phyloP scores from a whole-genome alignment of 2,113 vertebrate species.

The Sus scrofa region T2T-Sscrofa CM000812.6:236465001-236465500 shows the following conservation, averaged over 20 bases:
- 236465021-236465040: background rate
- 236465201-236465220: background rate
- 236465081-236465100: background rate
- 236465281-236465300: background rate
- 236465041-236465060: background rate
- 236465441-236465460: constrained; percentile 37
- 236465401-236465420: constrained; percentile 41
- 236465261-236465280: background rate
- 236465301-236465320: background rate
- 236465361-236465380: constrained; percentile 41
- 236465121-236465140: background rate
- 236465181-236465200: background rate
- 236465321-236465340: background rate
- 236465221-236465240: constrained; percentile 25
- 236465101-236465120: background rate
- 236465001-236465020: background rate
- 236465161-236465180: constrained; percentile 10
- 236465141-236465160: background rate
- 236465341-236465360: constrained; percentile 6
- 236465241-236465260: background rate
- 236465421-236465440: constrained; percentile 44
- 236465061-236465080: background rate
- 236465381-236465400: background rate
- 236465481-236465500: background rate
- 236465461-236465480: background rate